Base-by-base conservation (phyloP, 2,113 vertebrate species). In the Engystomops pustulosus region DNA sequence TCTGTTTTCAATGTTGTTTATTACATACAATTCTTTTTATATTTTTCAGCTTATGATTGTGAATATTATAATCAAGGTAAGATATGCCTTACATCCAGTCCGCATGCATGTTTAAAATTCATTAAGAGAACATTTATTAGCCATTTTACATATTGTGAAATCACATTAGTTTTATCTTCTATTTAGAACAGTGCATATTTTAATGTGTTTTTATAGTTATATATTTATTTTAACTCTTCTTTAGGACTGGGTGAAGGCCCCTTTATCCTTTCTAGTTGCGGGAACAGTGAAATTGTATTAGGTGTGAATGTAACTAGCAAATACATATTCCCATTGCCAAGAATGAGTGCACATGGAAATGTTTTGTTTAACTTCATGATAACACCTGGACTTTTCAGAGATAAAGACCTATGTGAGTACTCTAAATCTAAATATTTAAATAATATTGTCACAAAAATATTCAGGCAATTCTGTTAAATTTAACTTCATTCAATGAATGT, bases 31-130 rank as follows among this genome's bases (percentile, higher is more conserved):
- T 25, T 12, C 10, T 18, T 38, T 34, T 82, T 72, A 4, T 85
- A 8, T 79, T 86, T 88, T 95, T 92, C 91, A 99, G 98, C 97
- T 23, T 96, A 95, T 87, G 96, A 99, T 82, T 99, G 98, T 93
- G 98, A 99, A 92, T 97, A 97, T 90, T 98, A 96, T 88, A 99
- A 98, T 89, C 95, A 95, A 97, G 98, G 98, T 99, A 95, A 45
- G 93, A 45, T 72, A 47, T 27, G 70, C 34, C 14, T 34, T 67
- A 18, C 17, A 36, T 60, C 27, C 27, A 23, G 4, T 10, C 0
- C 8, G 8, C 9, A 62, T 11, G 17, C 30, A 2, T 30, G 2
- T 60, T 62, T 30, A 27, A 12, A 2, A 25, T 25, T 4, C 4
- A 3, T 11, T 2, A n/a, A 53, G 18, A 51, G 14, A n/a, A 18